Evolutionary conservation across 2,888 invertebrate genomes (phyloP).

Genomic region (Acrobasis suavella): DNA sequence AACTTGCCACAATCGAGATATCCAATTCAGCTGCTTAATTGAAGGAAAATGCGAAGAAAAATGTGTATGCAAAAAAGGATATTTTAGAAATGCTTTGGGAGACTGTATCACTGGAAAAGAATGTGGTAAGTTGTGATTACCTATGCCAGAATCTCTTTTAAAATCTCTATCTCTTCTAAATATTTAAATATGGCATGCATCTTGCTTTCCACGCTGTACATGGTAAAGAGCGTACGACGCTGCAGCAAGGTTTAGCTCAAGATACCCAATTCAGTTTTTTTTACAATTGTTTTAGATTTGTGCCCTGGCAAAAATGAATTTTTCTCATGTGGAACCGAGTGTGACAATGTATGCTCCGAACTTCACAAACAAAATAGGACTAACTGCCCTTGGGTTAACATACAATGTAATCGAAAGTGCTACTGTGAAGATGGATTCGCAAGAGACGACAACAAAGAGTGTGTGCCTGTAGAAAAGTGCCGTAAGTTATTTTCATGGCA

Average conservation of each 20-base stretch:
- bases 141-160: no score
- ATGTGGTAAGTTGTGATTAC: slow-evolving; percentile 38
- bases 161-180: no score
- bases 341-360: slow-evolving; percentile 55
- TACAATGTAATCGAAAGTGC: slow-evolving; percentile 44
- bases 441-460: slow-evolving; percentile 38
- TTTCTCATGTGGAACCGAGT: slow-evolving; percentile 50
- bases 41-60: slow-evolving; percentile 31
- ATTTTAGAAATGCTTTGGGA: slow-evolving; percentile 36
- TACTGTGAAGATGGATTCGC: slow-evolving; percentile 50
- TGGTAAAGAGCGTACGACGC: no score
- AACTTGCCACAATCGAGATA: slow-evolving; percentile 27
- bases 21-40: slow-evolving; percentile 13
- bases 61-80: slow-evolving; percentile 48
- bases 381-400: slow-evolving; percentile 44
- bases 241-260: no score
- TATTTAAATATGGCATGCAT: no score
- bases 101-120: slow-evolving; percentile 38
- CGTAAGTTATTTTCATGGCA: slow-evolving; percentile 37
- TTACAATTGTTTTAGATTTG: slow-evolving; percentile 32
- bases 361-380: slow-evolving; percentile 41
- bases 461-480: slow-evolving; percentile 44
- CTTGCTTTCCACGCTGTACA: no score
- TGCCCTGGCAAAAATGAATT: slow-evolving; percentile 46
- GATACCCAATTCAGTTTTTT: not conserved